A percentile compares a stretch with the other conserved stretches of the same genome.
phyloP scores from a whole-genome alignment of 2,888 invertebrate genomes.

The Macaria liturata region DNA sequence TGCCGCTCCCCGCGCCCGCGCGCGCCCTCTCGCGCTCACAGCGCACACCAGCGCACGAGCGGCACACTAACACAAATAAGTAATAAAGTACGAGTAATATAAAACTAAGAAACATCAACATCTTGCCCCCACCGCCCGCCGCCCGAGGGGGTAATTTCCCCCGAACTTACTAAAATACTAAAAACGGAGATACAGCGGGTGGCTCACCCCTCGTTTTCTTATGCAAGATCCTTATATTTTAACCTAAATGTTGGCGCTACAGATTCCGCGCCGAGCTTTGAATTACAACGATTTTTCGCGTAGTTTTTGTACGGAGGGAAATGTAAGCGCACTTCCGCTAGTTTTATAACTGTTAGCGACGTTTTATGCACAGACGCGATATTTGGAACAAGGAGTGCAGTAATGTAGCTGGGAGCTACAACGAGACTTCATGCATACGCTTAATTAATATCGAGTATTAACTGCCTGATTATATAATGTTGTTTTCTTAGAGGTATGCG shows the following conservation, averaged over 20 bases:
- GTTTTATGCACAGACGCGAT: not conserved
- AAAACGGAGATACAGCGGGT: slow-evolving; percentile 81
- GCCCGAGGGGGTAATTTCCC: slow-evolving; percentile 72
- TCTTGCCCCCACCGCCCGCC: slow-evolving; percentile 62
- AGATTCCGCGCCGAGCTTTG: slow-evolving; percentile 41
- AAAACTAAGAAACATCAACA: slow-evolving; percentile 84
- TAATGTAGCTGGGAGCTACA: too few species aligned
- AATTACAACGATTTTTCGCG: slow-evolving; percentile 40
- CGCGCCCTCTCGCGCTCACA: slow-evolving; percentile 45
- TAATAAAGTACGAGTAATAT: slow-evolving; percentile 82
- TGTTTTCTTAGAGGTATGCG: too few species aligned
- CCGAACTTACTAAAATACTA: slow-evolving; percentile 84
- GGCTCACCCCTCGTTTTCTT: slow-evolving; percentile 72
- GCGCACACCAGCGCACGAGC: slow-evolving; percentile 46
- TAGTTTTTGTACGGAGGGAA: slow-evolving; percentile 33
- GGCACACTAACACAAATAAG: slow-evolving; percentile 77
- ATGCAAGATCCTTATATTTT: slow-evolving; percentile 83
- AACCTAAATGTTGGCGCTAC: slow-evolving; percentile 73
- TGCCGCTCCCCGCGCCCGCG: slow-evolving; percentile 45
- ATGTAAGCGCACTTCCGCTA: slow-evolving; percentile 23
- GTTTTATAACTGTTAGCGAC: slow-evolving; percentile 15
- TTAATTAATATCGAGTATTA: too few species aligned
- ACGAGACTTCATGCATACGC: too few species aligned
- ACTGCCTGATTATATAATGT: too few species aligned
- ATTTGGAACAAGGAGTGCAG: too few species aligned